These are phyloP conservation scores for Montipora capitata DNA, from an alignment of 92 coral and sea anemone genomes.

Conservation along the genomic window DNA sequence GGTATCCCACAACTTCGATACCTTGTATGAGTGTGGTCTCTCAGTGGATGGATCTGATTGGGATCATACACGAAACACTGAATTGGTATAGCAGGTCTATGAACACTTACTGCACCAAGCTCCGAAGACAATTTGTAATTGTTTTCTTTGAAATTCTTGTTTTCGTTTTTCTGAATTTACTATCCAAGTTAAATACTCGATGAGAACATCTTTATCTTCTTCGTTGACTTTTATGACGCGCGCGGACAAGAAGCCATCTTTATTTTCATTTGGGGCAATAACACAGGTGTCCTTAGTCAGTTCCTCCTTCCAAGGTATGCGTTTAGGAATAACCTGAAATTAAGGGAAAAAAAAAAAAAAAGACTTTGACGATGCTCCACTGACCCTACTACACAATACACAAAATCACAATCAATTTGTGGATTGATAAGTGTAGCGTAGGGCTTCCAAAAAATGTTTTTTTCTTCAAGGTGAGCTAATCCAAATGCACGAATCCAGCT, in stretches of 20 bases:
- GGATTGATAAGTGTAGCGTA: no score
- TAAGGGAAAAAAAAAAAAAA: background rate
- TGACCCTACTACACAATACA: no score
- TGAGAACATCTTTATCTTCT: background rate
- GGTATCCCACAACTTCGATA: no score
- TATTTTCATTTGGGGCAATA: background rate
- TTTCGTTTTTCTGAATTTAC: background rate
- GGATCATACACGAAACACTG: no score
- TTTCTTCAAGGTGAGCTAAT: no score
- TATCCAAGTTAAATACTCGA: background rate
- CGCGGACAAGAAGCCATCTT: background rate
- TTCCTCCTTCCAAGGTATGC: background rate
- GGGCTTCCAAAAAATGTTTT: no score
- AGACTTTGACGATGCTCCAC: no score
- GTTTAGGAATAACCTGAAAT: background rate
- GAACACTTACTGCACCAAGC: constrained; percentile 8
- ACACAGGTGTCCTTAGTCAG: background rate
- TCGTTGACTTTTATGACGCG: background rate
- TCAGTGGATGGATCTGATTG: no score
- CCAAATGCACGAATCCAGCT: no score
- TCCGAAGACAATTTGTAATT: background rate
- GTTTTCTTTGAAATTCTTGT: background rate
- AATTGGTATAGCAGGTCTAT: no score
- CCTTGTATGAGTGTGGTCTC: no score
- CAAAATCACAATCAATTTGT: no score